Evolutionary conservation across 2,113 vertebrate genomes (phyloP).

Genomic region (Nestor notabilis): DNA sequence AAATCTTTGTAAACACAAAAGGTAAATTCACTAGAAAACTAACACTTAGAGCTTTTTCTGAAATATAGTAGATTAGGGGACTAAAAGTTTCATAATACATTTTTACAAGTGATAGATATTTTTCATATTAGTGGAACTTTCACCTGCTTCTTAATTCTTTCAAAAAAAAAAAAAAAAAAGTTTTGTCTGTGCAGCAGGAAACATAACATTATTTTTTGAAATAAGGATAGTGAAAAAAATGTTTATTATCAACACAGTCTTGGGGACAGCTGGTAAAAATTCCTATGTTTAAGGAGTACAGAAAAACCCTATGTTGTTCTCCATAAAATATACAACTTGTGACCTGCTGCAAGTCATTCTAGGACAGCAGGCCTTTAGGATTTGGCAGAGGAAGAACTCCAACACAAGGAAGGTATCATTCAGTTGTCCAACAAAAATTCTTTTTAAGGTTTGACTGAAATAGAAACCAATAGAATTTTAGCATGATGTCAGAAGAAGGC

Average conservation of each 20-base stretch:
- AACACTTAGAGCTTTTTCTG: not conserved
- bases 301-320: not conserved
- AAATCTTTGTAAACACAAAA: conserved; percentile 44
- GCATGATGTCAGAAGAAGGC: conserved; percentile 20
- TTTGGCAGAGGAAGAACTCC: not conserved
- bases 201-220: not conserved
- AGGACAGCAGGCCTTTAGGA: not conserved
- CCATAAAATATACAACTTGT: not conserved
- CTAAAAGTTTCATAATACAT: not conserved
- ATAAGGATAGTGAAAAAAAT: not conserved
- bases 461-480: conserved; percentile 16
- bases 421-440: not conserved
- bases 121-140: not conserved
- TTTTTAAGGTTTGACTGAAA: conserved; percentile 19
- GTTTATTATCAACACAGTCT: not conserved
- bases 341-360: not conserved
- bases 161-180: not conserved
- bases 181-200: not conserved
- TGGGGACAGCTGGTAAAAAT: conserved; percentile 1
- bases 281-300: not conserved
- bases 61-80: not conserved
- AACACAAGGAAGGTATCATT: not conserved
- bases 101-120: not conserved
- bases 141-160: conserved; percentile 8
- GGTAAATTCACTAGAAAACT: conserved; percentile 23